phyloP scores from a whole-genome alignment of 2,113 vertebrate species.

The Menura novaehollandiae region DNA sequence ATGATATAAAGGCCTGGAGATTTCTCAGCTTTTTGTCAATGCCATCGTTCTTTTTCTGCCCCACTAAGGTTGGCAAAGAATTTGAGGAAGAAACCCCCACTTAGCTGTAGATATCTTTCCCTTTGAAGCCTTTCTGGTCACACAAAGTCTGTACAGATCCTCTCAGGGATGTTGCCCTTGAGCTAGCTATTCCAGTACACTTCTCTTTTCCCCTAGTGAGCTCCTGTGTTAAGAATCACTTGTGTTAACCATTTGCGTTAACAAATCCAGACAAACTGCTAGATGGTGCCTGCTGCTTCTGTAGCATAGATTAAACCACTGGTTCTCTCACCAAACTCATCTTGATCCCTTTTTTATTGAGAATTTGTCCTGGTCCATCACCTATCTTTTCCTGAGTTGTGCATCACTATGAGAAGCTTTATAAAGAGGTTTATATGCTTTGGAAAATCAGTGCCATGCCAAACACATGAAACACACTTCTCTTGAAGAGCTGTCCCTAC shows the following conservation, averaged over 20 bases:
- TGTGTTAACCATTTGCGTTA: neutral
- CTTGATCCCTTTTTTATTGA: neutral
- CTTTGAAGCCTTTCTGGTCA: neutral
- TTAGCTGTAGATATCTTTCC: neutral
- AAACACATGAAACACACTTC: neutral
- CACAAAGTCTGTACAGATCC: neutral
- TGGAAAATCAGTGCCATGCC: neutral
- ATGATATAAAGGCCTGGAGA: neutral
- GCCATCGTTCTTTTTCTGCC: neutral
- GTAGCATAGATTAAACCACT: neutral
- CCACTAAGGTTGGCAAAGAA: neutral
- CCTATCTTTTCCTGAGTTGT: neutral
- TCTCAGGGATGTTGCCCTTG: neutral
- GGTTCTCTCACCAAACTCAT: neutral
- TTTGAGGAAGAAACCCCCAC: neutral
- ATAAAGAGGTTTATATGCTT: neutral
- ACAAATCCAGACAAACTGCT: neutral
- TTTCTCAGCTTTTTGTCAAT: neutral
- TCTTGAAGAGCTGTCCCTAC: neutral
- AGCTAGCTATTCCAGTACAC: neutral
- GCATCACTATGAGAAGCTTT: neutral
- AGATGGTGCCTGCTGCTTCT: neutral
- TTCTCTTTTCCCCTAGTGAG: neutral
- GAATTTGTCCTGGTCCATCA: neutral
- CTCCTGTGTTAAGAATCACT: neutral